Evolutionary conservation across 1,140 invertebrate species (phyloP).

Genomic region (Lithobius niger): DNA sequence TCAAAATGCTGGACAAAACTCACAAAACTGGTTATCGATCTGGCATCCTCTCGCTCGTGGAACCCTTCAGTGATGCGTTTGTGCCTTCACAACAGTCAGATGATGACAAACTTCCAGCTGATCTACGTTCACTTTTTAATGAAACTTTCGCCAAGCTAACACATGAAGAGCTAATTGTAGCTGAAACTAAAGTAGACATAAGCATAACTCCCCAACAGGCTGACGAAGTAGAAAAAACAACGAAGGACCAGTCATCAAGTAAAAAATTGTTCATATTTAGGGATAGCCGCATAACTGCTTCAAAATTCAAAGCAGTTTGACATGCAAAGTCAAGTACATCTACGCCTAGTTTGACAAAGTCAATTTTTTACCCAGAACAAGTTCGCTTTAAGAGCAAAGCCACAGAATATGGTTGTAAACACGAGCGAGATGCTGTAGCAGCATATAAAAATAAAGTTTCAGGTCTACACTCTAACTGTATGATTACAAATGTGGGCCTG

Average conservation of each 20-base stretch:
- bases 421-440: background rate
- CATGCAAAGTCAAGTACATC: background rate
- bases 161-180: background rate
- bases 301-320: background rate
- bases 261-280: background rate
- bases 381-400: background rate
- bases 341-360: background rate
- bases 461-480: background rate
- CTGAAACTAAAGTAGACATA: background rate
- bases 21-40: background rate
- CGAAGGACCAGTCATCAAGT: background rate
- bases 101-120: background rate
- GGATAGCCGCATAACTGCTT: background rate
- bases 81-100: too few relatives aligned
- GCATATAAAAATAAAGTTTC: background rate
- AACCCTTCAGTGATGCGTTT: too few relatives aligned
- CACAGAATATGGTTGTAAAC: background rate
- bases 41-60: background rate
- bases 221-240: background rate
- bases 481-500: background rate
- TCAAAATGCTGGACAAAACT: background rate
- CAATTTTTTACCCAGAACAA: background rate
- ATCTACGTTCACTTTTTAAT: background rate
- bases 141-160: background rate
- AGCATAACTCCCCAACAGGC: too few relatives aligned